Conservation (phyloP, 2,113 vertebrate genomes). For the Rhodinocichla rosea region DNA sequence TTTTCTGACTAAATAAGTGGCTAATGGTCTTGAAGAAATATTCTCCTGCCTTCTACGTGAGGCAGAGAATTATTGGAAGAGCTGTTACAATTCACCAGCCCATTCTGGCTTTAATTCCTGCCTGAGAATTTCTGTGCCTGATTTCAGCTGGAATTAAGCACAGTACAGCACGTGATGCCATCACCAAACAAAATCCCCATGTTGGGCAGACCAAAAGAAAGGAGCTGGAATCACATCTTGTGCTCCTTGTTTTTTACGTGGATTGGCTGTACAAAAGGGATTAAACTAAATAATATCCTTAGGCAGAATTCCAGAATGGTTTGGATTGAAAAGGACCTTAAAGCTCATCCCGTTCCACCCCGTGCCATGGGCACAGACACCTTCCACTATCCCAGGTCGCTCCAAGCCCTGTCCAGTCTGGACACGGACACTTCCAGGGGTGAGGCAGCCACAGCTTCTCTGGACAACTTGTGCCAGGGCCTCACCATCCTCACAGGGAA, state of each 20-base stretch:
- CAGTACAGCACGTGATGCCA: rapidly evolving
- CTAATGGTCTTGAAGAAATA: background rate
- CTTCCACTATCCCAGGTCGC: background rate
- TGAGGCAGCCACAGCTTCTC: background rate
- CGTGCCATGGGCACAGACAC: background rate
- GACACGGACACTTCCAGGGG: background rate
- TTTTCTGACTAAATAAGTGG: background rate
- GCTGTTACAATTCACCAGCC: background rate
- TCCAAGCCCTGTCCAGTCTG: background rate
- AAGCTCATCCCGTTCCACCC: rapidly evolving
- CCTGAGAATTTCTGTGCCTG: background rate
- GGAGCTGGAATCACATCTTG: background rate
- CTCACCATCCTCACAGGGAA: too few relatives aligned
- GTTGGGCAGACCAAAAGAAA: background rate
- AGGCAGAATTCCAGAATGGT: background rate
- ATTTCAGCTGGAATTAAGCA: background rate
- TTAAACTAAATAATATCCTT: background rate
- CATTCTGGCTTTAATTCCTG: background rate
- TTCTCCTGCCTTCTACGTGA: rapidly evolving
- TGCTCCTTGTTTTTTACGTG: background rate
- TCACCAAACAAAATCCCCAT: rapidly evolving
- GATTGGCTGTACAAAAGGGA: background rate
- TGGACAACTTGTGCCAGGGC: too few relatives aligned
- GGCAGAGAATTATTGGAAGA: background rate
- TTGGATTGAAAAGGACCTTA: background rate